phyloP scores from a whole-genome alignment of 2,888 invertebrate species.

The Invenusta paracnida region DNA sequence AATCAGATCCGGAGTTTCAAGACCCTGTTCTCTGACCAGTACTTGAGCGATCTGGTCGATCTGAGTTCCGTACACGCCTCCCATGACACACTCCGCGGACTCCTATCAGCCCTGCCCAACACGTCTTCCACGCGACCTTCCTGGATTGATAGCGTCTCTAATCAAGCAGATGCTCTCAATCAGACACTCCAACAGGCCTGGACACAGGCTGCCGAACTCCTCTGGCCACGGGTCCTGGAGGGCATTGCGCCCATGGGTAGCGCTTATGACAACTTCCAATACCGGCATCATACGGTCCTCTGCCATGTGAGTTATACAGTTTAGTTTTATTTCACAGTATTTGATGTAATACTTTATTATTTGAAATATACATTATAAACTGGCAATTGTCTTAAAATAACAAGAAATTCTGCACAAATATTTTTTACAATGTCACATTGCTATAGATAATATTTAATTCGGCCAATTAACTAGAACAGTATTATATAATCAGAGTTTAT shows the following conservation, averaged over 20 bases:
- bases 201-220: background rate
- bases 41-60: background rate
- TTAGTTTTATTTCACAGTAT: no score
- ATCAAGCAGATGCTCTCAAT: background rate
- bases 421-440: no score
- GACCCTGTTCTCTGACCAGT: background rate
- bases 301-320: slow-evolving; percentile 31
- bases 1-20: slow-evolving; percentile 4
- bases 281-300: background rate
- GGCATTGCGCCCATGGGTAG: background rate
- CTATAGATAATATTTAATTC: no score
- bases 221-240: slow-evolving; percentile 13
- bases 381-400: no score
- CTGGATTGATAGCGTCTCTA: background rate
- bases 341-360: no score
- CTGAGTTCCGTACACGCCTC: background rate
- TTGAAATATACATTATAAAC: no score
- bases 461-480: no score
- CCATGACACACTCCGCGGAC: background rate
- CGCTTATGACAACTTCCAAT: slow-evolving; percentile 11
- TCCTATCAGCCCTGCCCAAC: background rate
- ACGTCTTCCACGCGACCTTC: background rate
- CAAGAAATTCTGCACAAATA: no score
- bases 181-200: background rate
- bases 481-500: no score